Percentiles rank a stretch among this genome's conserved stretches.
phyloP scores from a whole-genome alignment of 1,140 invertebrate genomes.

The Druon quercuslanigerum region DNA sequence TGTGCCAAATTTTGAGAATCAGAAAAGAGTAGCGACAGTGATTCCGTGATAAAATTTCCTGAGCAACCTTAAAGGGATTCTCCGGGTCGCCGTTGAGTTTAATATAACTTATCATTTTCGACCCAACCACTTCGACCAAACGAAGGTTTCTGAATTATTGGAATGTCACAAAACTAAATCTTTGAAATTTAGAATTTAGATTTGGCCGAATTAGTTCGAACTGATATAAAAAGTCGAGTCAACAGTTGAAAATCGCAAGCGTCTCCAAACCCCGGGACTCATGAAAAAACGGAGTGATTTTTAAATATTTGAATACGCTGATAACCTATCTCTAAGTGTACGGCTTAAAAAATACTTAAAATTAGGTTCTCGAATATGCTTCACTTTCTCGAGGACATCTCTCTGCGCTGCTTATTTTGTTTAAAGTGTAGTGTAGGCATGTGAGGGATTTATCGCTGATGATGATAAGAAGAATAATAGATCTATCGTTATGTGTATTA shows the following conservation, averaged over 20 bases:
- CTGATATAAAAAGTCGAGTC: conserved; percentile 32
- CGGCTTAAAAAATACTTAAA: neutral
- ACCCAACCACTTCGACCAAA: conserved; percentile 14
- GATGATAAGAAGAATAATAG: conserved; percentile 35
- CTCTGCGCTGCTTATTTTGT: neutral
- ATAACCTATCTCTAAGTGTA: conserved; percentile 1
- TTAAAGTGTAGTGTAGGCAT: conserved; percentile 14
- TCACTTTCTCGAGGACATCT: neutral
- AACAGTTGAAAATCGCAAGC: conserved; percentile 63
- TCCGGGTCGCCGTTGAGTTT: conserved; percentile 24
- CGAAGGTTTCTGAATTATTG: neutral
- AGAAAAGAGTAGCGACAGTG: conserved; percentile 9
- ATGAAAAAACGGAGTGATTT: neutral
- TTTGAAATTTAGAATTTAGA: neutral
- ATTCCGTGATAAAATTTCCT: conserved; percentile 1
- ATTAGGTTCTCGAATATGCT: conserved; percentile 14
- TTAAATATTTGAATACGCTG: conserved; percentile 1
- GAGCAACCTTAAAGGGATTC: conserved; percentile 4
- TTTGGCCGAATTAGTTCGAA: conserved; percentile 17
- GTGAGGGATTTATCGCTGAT: neutral
- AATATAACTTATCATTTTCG: neutral
- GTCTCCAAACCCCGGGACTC: conserved; percentile 47
- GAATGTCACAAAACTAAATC: neutral
- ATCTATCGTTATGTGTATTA: conserved; percentile 18
- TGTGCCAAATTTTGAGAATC: conserved; percentile 15